Evolutionary conservation across 2,113 vertebrate genomes (phyloP).

Genomic region (Vanacampus margaritifer): DNA sequence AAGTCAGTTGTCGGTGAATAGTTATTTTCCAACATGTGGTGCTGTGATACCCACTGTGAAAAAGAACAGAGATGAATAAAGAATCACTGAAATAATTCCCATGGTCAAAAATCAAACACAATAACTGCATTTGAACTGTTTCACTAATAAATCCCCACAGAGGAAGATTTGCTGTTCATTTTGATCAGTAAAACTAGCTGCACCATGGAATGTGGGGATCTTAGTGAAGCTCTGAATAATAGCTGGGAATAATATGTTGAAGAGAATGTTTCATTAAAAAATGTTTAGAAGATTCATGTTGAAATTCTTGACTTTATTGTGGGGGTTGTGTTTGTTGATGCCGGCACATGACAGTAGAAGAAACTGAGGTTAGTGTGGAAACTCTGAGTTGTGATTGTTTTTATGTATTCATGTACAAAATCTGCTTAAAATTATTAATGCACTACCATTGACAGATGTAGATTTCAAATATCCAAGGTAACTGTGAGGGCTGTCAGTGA

Average conservation of each 20-base stretch:
- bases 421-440: too few species aligned
- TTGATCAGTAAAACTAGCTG: constrained; percentile 3
- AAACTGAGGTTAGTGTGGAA: neutral
- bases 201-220: neutral
- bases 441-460: too few species aligned
- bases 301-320: constrained; percentile 13
- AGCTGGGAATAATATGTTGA: neutral
- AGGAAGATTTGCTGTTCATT: constrained; percentile 8
- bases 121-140: constrained; percentile 11
- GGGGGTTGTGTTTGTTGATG: constrained; percentile 7
- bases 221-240: neutral
- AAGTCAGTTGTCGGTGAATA: neutral
- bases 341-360: neutral
- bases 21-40: constrained; percentile 16
- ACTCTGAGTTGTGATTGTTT: neutral
- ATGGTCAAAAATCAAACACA: constrained; percentile 15
- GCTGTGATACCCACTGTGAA: constrained; percentile 12
- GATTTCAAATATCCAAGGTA: too few species aligned
- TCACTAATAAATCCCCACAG: constrained; percentile 27
- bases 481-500: too few species aligned
- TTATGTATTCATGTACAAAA: neutral
- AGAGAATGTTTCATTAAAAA: constrained; percentile 12
- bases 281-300: constrained; percentile 13
- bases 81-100: neutral
- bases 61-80: constrained; percentile 19